Conservation (phyloP, 2,113 vertebrate genomes). For the Bolborhynchus lineola region DNA sequence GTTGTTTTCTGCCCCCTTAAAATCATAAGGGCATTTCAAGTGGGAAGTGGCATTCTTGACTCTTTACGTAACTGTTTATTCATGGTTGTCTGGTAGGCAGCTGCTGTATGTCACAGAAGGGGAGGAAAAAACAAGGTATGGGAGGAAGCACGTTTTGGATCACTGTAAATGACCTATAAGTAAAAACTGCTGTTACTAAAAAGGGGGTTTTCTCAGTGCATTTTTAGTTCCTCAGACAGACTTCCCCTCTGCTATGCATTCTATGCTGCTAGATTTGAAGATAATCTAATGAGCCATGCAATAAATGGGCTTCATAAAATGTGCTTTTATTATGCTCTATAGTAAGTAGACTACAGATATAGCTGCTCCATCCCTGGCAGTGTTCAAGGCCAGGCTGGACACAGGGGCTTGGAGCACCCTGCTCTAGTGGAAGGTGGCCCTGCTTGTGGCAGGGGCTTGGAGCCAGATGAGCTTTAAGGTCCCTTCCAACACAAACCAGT, state of each 20-base stretch:
- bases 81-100: not conserved
- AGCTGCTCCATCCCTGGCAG: not conserved
- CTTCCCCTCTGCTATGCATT: not conserved
- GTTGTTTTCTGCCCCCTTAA: not conserved
- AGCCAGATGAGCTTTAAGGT: not conserved
- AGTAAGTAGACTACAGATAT: not conserved
- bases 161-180: not conserved
- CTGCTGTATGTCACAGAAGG: not conserved
- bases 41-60: not conserved
- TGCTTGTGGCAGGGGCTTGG: not conserved
- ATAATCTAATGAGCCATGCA: not conserved
- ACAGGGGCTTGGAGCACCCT: not conserved
- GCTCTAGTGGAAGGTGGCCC: not conserved
- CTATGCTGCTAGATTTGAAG: not conserved
- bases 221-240: not conserved
- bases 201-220: accelerated
- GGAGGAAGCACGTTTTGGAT: not conserved
- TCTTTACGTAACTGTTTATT: not conserved
- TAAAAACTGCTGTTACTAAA: not conserved
- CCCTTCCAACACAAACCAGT: not conserved
- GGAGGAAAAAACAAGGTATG: not conserved
- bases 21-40: not conserved
- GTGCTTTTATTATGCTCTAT: not conserved
- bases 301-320: not conserved
- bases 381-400: not conserved